These are phyloP conservation scores for Rhamnusium bicolor DNA, from an alignment of 2,888 invertebrate genomes.

Conservation along the genomic window DNA sequence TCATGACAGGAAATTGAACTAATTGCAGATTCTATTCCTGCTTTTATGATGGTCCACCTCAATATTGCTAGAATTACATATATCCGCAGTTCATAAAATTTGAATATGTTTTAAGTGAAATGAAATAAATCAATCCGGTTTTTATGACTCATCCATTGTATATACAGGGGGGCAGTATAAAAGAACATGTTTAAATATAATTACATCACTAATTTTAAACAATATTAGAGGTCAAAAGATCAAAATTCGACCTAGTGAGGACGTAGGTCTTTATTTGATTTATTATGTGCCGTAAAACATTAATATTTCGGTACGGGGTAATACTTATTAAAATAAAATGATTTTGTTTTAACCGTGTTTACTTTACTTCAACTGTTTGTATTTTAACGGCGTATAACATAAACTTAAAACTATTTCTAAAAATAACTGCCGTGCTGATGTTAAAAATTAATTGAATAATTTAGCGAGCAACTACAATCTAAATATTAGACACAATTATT, in stretches of 20 bases:
- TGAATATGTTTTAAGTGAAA: background rate
- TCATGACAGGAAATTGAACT: background rate
- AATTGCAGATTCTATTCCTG: background rate
- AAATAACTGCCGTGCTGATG: conserved; percentile 6
- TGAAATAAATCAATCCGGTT: background rate
- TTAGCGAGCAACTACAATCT: conserved; percentile 3
- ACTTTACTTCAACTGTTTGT: conserved; percentile 18
- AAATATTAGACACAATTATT: background rate
- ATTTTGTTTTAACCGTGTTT: conserved; percentile 5
- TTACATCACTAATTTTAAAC: background rate
- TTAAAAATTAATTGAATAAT: conserved; percentile 21
- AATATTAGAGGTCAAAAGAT: background rate
- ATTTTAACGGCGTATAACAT: background rate
- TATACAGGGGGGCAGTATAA: background rate
- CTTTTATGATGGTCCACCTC: background rate
- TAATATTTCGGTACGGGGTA: background rate
- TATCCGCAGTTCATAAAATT: background rate
- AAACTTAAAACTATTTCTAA: conserved; percentile 4
- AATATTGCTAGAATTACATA: background rate
- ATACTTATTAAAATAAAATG: conserved; percentile 4
- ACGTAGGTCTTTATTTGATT: background rate
- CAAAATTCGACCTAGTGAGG: background rate
- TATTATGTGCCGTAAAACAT: background rate
- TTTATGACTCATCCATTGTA: background rate
- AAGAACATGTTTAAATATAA: background rate